Evolutionary conservation across 2,888 invertebrate species (phyloP), one percentile per base, ranked within the genome.

Genomic region (Mesoligia furuncula): DNA sequence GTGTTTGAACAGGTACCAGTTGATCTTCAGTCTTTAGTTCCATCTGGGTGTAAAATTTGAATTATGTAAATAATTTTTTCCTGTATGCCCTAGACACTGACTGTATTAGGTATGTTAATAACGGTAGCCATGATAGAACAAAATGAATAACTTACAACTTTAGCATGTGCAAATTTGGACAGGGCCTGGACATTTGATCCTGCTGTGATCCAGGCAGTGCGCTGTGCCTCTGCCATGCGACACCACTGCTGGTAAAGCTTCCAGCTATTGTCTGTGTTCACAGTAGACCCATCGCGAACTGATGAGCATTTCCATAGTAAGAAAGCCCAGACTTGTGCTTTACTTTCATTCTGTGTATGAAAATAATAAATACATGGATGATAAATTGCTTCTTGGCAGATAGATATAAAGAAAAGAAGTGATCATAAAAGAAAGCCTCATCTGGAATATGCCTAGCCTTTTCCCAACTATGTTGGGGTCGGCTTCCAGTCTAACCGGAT

Each of bases 251-350:
- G 98, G 93, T 98, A 98, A 17, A 98, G 95, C 83, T 98, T 97
- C 98, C 98, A 98, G 11, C 98, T 98, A 89, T 97, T 97, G 86
- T 97, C 97, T 0, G 97, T 97, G 85, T 97, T 97, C 11, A 96
- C 94, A 1, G 95, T 93, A 57, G 93, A 95, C 82, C 95, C 96
- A 88, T 96, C 96, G 0, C 95, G 90, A 0, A 93, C 94, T 39
- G 96, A 96, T 64, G 96, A 96, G 83, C 96, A 96, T 91, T 98
- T 98, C 98, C 98, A 98, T 64, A 98, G 92, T 8, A 98, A 95
- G 91, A 98, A 98, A 61, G 98, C 98, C 98, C 98, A 98, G 17
- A 98, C 98, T 95, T 98, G 98, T 15, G 98, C 98, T 93, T 98
- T 98, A 79, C 97, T 97, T 93, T 98, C 98, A 92, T 97, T 97